Evolutionary conservation across 2,888 invertebrate species (phyloP), one percentile per base, ranked within the genome.

Genomic region (Dicroscelio sp.): DNA sequence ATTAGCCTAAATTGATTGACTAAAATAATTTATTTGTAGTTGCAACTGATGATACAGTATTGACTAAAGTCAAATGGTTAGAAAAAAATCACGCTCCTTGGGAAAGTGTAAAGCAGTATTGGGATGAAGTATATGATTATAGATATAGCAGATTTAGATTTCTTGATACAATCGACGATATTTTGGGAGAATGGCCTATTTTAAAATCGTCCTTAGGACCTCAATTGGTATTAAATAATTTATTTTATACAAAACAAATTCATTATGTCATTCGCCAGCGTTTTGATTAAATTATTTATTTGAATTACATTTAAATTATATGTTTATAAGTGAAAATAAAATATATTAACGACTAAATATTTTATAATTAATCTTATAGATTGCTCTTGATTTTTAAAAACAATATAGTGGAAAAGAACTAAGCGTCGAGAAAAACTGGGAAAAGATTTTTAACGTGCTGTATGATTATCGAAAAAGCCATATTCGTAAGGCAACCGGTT

Each of bases 101-200:
- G 20, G 76, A 69, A 52, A 23, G 23, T 27, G 85, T 85, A 2
- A 52, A 33, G 75, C 35, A 33, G 17, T 69, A 67, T 58, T 79
- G 86, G 86, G 31, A 58, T 20, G 75, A 55, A 17, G 78, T 78
- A 31, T 31, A 30, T 6, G 52, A 31, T n/a, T 86, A 76, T 38
- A 65, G 69, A 35, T 25, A 48, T 27, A 48, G 65, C 52, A 27
- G 23, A 20, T 52, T 31, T 0, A 38, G 23, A 33, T 6, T 48
- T 60, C 23, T n/a, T n/a, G 25, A 65, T 17, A 43, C 14, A 12
- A 65, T 38, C 8, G 65, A 85, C 20, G 75, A 88, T 63, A 71
- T 86, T 67, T 30, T 90, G 0, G 6, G 43, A 38, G 85, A 88
- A 23, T 90, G 85, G 87, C 90, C 90, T n/a, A 76, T 90, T 55